Evolutionary conservation across 2,888 invertebrate species (phyloP).

Genomic region (Melanostoma scalare): DNA sequence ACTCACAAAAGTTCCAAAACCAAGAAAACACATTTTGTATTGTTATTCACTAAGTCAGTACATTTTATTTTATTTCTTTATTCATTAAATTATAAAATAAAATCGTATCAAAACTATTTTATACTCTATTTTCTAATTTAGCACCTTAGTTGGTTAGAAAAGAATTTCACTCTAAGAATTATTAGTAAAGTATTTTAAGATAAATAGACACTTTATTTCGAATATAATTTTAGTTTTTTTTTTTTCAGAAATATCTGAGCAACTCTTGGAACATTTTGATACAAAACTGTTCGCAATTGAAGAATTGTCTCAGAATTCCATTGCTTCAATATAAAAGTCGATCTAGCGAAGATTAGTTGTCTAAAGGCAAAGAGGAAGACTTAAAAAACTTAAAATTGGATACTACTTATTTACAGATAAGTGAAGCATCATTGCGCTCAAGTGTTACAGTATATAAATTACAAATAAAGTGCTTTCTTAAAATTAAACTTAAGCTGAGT

Average conservation of each 20-base stretch:
- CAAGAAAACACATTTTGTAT: slow-evolving; percentile 23
- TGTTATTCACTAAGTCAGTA: slow-evolving; percentile 66
- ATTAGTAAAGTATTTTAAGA: slow-evolving; percentile 35
- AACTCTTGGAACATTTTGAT: slow-evolving; percentile 67
- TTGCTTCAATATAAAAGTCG: slow-evolving; percentile 22
- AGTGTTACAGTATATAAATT: slow-evolving; percentile 44
- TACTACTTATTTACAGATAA: slow-evolving; percentile 71
- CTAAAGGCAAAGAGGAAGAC: not conserved
- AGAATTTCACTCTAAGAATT: slow-evolving; percentile 17
- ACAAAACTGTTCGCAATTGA: slow-evolving; percentile 64
- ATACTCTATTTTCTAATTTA: slow-evolving; percentile 46
- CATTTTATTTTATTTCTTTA: slow-evolving; percentile 60
- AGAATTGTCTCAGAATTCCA: slow-evolving; percentile 51
- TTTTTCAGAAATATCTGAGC: slow-evolving; percentile 34
- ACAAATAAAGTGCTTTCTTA: slow-evolving; percentile 33
- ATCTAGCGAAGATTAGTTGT: slow-evolving; percentile 1
- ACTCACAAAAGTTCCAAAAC: no score
- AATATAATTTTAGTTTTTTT: not conserved
- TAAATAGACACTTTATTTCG: slow-evolving; percentile 27
- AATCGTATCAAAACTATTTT: slow-evolving; percentile 21
- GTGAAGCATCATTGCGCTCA: slow-evolving; percentile 69
- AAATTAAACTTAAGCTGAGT: slow-evolving; percentile 46
- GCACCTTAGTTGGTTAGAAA: slow-evolving; percentile 60
- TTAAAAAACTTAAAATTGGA: slow-evolving; percentile 49
- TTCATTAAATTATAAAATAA: slow-evolving; percentile 45